phyloP scores from a whole-genome alignment of 37 sponge, comb jelly and placozoan genomes.

The Hormiphora californensis region DNA sequence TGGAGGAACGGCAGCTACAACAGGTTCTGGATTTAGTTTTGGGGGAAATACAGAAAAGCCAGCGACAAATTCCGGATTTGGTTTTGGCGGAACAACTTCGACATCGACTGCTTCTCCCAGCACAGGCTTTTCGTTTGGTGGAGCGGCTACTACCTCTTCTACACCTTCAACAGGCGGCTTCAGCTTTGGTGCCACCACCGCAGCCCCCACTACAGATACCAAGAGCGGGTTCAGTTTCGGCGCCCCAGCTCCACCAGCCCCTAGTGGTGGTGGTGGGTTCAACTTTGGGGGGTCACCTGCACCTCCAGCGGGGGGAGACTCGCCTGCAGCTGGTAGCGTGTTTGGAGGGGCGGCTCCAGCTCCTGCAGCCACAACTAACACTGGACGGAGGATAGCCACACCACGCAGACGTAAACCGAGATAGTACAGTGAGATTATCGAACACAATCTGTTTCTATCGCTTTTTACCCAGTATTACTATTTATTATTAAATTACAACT shows the following conservation, averaged over 20 bases:
- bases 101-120: not conserved
- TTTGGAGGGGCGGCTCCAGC: not conserved
- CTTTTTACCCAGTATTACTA: too few species aligned
- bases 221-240: not conserved
- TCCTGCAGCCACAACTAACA: not conserved
- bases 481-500: too few species aligned
- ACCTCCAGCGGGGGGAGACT: not conserved
- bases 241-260: not conserved
- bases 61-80: not conserved
- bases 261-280: not conserved
- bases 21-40: constrained; percentile 5
- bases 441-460: too few species aligned
- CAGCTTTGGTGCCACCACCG: constrained; percentile 1
- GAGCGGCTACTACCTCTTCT: not conserved
- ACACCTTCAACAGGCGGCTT: not conserved
- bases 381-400: constrained; percentile 7
- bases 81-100: not conserved
- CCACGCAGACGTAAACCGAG: constrained; percentile 13
- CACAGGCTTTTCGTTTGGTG: not conserved
- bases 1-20: not conserved
- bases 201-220: too few species aligned
- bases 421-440: too few species aligned
- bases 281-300: constrained; percentile 15
- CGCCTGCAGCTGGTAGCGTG: not conserved
- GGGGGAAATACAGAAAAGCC: not conserved